These are phyloP conservation scores for Caenorhabditis tropicalis DNA, from an alignment of 1,140 invertebrate species.

Conservation along the genomic window DNA sequence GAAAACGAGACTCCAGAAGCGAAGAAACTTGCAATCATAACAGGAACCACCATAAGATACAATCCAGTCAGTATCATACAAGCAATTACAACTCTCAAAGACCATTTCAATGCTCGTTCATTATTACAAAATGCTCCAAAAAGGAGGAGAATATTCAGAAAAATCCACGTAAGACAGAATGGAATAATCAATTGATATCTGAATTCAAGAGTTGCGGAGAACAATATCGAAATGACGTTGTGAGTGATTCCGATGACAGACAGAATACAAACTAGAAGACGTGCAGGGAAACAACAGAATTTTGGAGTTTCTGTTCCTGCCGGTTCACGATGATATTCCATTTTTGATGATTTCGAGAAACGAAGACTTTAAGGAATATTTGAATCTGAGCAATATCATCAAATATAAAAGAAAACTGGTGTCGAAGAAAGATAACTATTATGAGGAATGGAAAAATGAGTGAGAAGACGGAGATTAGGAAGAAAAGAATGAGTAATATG, in stretches of 20 bases:
- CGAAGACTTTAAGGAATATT: not conserved
- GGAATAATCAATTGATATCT: not conserved
- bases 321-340: conserved; percentile 4
- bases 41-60: not conserved
- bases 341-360: not conserved
- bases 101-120: conserved; percentile 1
- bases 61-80: not conserved
- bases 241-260: not conserved
- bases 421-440: not conserved
- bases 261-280: not conserved
- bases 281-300: not conserved
- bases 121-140: conserved; percentile 1
- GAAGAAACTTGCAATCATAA: not conserved
- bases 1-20: not conserved
- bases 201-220: not conserved
- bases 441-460: too few relatives aligned
- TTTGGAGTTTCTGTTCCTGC: not conserved
- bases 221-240: not conserved
- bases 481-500: too few relatives aligned
- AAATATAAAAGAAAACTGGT: too few relatives aligned
- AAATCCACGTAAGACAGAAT: not conserved
- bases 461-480: too few relatives aligned
- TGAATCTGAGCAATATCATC: too few relatives aligned
- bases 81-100: not conserved
- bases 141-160: conserved; percentile 1